A percentile compares a stretch with the other conserved stretches of the same genome.
These are phyloP conservation scores for Chiloscyllium punctatum DNA, from an alignment of 2,797 vertebrate species.

Conservation along the genomic window DNA sequence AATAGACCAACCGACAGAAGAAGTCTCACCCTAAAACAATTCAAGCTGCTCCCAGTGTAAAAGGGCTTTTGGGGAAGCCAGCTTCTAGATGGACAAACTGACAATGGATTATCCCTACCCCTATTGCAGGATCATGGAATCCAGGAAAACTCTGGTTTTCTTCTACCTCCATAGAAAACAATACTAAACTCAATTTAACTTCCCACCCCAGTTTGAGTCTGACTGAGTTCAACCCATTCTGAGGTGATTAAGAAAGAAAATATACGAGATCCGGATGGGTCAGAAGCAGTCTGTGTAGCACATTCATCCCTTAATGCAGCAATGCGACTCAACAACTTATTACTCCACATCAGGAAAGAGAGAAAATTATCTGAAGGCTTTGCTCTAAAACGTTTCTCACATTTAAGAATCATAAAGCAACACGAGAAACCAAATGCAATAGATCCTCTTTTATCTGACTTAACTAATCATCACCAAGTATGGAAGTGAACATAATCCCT, in stretches of 20 bases:
- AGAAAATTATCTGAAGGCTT: not conserved
- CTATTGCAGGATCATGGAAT: too few species aligned
- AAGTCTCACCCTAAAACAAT: too few species aligned
- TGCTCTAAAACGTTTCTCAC: not conserved
- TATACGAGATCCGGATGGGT: not conserved
- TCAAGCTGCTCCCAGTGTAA: too few species aligned
- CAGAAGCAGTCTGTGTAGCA: not conserved
- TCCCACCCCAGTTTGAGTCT: too few species aligned
- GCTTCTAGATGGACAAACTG: too few species aligned
- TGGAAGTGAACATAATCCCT: not conserved
- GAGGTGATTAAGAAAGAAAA: not conserved
- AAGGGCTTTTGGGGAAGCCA: too few species aligned
- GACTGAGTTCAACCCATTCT: not conserved
- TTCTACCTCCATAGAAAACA: not conserved
- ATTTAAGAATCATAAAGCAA: not conserved
- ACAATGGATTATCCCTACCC: too few species aligned
- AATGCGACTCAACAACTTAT: not conserved
- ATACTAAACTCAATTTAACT: not conserved
- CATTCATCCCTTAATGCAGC: not conserved
- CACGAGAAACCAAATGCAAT: not conserved
- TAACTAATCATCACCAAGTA: not conserved
- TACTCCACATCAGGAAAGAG: not conserved
- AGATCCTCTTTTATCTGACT: not conserved
- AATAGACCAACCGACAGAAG: too few species aligned
- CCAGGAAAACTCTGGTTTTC: not conserved